Base-by-base conservation (phyloP, 2,888 invertebrate genomes). In the Dicranocentrus wangi region DNA sequence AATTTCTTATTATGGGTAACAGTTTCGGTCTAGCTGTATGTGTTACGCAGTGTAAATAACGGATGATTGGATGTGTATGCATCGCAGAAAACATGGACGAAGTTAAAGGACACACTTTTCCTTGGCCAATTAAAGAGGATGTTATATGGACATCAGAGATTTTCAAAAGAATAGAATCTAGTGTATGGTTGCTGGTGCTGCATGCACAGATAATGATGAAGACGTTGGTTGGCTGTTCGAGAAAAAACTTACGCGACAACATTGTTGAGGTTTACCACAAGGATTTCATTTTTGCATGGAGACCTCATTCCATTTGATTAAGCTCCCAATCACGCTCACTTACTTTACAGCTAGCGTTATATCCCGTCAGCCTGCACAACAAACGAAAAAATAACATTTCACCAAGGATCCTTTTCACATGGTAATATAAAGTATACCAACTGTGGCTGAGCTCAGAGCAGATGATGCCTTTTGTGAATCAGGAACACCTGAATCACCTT, bases 241-340 rank as follows among this genome's bases (percentile, higher is more conserved):
- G 75, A 70, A 72, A 71, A 72, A 82, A 77, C 77, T 77, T 60
- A 82, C 76, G 61, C 60, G 63, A 72, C 77, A 68, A 66, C 77
- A 77, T 77, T 72, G 55, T 72, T 82, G 81, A 65, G 71, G 65
- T 47, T 71, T 71, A 51, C 70, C 58, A 76, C 65, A 68, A 51
- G 69, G 60, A 28, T 82, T 82, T 68, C 72, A 77, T 76, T 82
- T 81, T 82, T 72, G 81, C 81, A 82, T 82, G 81, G 81, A 82
- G 81, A 75, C 81, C 77, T 63, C 71, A 77, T 82, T 82, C 77
- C 81, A 82, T 82, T 82, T 72, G 61, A 81, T 76, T 76, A 77
- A 77, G 71, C 81, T 82, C 81, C 72, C 58, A 82, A 77, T 82
- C 81, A 82, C 81, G 81, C 71, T 77, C 66, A 66, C 70, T 58